Base-by-base conservation (phyloP, 2,888 invertebrate genomes). In the Pollenia griseotomentosa region DNA sequence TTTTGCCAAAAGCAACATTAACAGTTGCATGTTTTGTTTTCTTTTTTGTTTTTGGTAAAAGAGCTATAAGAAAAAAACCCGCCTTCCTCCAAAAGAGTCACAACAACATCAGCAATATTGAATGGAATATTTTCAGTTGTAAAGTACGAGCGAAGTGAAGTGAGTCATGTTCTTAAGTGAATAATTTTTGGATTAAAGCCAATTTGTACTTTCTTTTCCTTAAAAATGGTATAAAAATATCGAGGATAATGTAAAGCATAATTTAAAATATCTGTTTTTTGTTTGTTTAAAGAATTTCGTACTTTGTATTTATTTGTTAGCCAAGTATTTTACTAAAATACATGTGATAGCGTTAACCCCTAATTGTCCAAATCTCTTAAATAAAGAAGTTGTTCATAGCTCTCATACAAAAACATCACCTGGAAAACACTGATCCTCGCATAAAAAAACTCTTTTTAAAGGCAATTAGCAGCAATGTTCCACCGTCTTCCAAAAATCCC, bases 1-100 rank as follows among this genome's bases (percentile, higher is more conserved):
- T 82, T 82, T 84, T 84, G 87, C 84, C 84, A 84, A 78, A 65
- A 78, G 84, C 74, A 84, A 74, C 73, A 84, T 87, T 84, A 82
- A 82, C 81, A 81, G 79, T 79, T 71, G 59, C 46, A 78, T 82
- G 77, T 73, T 46, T 63, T 65, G 40, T 7, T n/a, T 66, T n/a
- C 23, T 23, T 23, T 57, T 23, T 0, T 9, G n/a, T 16, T 19
- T 19, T 16, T 53, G 7, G n/a, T 33, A 33, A 33, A 14, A 1
- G 12, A 12, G 57, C 51, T 46, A 16, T 55, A 63, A 46, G 23
- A 68, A 57, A 48, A 65, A 19, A 65, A 48, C 12, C 40, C 63
- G n/a, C 44, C 23, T 74, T 57, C 66, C 71, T 53, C 4, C 23
- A 19, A 8, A 23, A 77, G 11, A 78, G 46, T 44, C 23, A 16